A percentile compares a stretch with the other conserved stretches of the same genome.
Evolutionary conservation across 2,888 invertebrate genomes (phyloP).

Genomic region (Alitta virens): DNA sequence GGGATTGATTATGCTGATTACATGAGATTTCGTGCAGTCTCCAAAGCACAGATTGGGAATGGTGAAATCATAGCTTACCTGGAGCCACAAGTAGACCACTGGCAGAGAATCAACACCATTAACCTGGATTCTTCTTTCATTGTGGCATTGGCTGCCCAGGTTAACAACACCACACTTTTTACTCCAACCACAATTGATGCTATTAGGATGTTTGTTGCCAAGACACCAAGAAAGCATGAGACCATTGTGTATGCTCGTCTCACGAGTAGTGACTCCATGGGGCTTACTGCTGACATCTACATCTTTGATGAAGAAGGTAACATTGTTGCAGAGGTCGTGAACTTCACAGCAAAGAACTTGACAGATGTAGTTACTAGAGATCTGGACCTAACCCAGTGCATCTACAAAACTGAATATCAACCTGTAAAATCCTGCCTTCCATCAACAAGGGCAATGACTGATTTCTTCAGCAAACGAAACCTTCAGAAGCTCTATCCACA

Average conservation of each 20-base stretch:
- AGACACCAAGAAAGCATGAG: background rate
- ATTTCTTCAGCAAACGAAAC: background rate
- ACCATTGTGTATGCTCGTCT: slow-evolving; percentile 1
- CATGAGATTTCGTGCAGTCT: slow-evolving; percentile 4
- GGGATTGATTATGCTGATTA: slow-evolving; percentile 15
- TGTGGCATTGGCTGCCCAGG: slow-evolving; percentile 4
- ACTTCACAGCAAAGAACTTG: slow-evolving; percentile 8
- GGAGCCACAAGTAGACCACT: background rate
- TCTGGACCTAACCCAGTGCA: slow-evolving; percentile 1
- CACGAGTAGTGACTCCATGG: background rate
- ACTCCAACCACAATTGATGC: background rate
- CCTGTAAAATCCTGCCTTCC: slow-evolving; percentile 3
- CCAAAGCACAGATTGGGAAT: slow-evolving; percentile 2
- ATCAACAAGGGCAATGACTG: background rate
- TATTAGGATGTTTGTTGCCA: background rate
- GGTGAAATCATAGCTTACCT: slow-evolving; percentile 9
- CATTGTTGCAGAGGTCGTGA: slow-evolving; percentile 7
- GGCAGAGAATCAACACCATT: slow-evolving; percentile 1
- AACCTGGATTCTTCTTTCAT: slow-evolving; percentile 8
- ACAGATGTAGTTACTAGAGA: background rate
- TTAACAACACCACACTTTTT: slow-evolving; percentile 1
- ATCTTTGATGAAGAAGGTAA: slow-evolving; percentile 9
- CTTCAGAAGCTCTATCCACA: slow-evolving; percentile 12
- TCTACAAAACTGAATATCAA: slow-evolving; percentile 15
- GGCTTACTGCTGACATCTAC: slow-evolving; percentile 2